Evolutionary conservation across 2,797 vertebrate genomes (phyloP).

Genomic region (Thaleichthys pacificus): DNA sequence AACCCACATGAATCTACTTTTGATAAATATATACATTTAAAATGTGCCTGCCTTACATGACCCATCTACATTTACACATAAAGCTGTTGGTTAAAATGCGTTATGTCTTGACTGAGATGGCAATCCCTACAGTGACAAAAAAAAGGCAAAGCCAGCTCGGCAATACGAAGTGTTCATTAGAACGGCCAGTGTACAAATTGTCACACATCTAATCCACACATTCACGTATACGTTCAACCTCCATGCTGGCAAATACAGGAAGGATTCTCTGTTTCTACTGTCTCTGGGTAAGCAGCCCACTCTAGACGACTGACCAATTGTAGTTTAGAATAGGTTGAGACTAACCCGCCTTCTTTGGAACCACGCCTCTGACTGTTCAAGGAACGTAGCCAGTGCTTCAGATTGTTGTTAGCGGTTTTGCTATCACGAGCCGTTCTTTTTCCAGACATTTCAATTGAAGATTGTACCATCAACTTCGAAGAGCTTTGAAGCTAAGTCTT

Average conservation of each 20-base stretch:
- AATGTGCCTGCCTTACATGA: too few relatives aligned
- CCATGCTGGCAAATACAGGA: neutral
- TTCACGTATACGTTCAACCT: too few relatives aligned
- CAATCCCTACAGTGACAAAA: too few relatives aligned
- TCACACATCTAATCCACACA: too few relatives aligned
- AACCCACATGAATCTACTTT: too few relatives aligned
- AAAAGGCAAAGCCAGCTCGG: too few relatives aligned
- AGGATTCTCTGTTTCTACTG: constrained; percentile 48
- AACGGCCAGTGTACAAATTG: too few relatives aligned
- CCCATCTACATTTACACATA: too few relatives aligned
- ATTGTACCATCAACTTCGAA: constrained; percentile 36
- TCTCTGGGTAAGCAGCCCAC: neutral
- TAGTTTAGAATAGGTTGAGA: constrained; percentile 50
- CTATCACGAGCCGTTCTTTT: constrained; percentile 50
- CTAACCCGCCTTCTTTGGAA: constrained; percentile 51
- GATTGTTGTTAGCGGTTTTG: constrained; percentile 75
- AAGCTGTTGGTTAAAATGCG: too few relatives aligned
- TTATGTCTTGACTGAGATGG: too few relatives aligned
- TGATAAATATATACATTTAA: too few relatives aligned
- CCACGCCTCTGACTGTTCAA: constrained; percentile 70
- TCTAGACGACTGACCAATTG: constrained; percentile 59
- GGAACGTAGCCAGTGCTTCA: constrained; percentile 67
- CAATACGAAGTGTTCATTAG: too few relatives aligned
- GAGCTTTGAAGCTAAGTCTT: neutral
- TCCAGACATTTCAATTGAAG: constrained; percentile 47